Percentiles rank a stretch among this genome's conserved stretches.
Evolutionary conservation across 2,888 invertebrate species (phyloP).

Genomic region (Caenorhabditis becei): DNA sequence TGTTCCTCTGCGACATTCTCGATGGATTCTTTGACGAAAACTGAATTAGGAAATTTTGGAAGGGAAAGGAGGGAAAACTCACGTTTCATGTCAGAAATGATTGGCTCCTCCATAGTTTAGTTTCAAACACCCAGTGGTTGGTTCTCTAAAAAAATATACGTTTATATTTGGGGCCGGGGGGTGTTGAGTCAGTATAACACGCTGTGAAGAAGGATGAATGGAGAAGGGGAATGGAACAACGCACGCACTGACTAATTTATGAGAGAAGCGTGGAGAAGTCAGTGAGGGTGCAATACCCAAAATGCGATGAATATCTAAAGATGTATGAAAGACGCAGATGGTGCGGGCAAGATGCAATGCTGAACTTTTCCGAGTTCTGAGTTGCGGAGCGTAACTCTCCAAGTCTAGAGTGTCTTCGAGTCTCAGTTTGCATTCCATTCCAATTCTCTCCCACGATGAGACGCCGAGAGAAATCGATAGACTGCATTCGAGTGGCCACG

Average conservation of each 20-base stretch:
- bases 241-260: constrained; percentile 34
- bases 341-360: neutral
- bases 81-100: constrained; percentile 32
- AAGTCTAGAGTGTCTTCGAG: neutral
- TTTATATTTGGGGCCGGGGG: neutral
- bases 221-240: constrained; percentile 11
- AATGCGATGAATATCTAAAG: neutral
- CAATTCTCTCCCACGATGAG: constrained; percentile 34
- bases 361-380: neutral
- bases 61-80: neutral
- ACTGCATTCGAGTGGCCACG: constrained; percentile 45
- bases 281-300: neutral
- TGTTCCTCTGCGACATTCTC: constrained; percentile 26
- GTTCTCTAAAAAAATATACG: neutral
- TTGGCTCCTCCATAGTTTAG: constrained; percentile 27
- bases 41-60: constrained; percentile 13
- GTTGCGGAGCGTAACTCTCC: neutral
- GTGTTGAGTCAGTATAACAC: neutral
- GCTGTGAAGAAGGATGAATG: neutral
- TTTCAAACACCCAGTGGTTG: neutral
- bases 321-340: constrained; percentile 1
- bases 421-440: constrained; percentile 20
- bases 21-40: constrained; percentile 20
- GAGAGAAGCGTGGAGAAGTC: constrained; percentile 13
- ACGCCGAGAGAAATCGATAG: constrained; percentile 50